Percentiles rank a stretch among this genome's conserved stretches.
Evolutionary conservation across 2,797 vertebrate genomes (phyloP).

Genomic region (Meriones psammophilus): DNA sequence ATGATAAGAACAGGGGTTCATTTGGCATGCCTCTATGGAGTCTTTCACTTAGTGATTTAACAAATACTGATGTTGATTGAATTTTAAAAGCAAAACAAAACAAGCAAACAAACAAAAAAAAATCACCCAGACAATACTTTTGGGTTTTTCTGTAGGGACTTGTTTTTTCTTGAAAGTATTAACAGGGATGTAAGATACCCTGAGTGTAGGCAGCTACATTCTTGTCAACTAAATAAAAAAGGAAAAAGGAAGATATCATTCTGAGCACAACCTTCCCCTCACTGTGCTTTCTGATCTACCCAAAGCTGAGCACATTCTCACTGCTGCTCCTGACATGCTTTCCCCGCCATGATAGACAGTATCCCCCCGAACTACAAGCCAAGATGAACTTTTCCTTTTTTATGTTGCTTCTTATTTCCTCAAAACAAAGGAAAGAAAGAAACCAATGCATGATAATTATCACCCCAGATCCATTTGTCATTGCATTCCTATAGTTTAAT

Average conservation of each 20-base stretch:
- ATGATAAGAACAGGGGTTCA: not conserved
- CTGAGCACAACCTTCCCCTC: not conserved
- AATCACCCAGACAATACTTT: not conserved
- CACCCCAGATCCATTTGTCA: not conserved
- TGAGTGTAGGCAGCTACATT: not conserved
- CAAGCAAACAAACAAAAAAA: too few species aligned
- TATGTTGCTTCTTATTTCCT: not conserved
- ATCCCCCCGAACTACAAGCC: not conserved
- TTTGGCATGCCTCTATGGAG: not conserved
- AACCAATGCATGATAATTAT: not conserved
- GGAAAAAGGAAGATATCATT: not conserved
- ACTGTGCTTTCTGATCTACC: not conserved
- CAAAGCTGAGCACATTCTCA: not conserved
- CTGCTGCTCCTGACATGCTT: not conserved
- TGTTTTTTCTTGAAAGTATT: not conserved
- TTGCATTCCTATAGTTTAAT: not conserved
- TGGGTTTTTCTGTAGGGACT: not conserved
- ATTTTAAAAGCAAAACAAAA: too few species aligned
- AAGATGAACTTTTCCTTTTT: not conserved
- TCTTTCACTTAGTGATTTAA: not conserved
- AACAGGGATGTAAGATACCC: not conserved
- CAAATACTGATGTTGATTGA: not conserved
- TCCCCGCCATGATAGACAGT: not conserved
- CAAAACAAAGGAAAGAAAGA: not conserved
- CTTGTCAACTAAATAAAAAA: not conserved